Evolutionary conservation across 1,140 invertebrate genomes (phyloP), one percentile per base, ranked within the genome.

Genomic region (Trichonephila clavata): DNA sequence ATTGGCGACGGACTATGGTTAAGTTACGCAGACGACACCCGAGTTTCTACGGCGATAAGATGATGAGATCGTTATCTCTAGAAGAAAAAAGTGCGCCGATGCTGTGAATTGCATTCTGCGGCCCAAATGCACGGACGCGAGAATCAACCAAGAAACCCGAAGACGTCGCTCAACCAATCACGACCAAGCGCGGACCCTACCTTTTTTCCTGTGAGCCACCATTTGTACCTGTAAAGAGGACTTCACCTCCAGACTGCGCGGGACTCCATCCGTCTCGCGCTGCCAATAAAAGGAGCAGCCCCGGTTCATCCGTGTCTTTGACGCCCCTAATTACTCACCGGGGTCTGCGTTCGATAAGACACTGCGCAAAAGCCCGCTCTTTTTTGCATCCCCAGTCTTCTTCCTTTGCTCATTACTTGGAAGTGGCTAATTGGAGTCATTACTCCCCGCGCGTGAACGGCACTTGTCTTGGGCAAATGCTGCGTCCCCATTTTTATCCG

Each of bases 281-380:
- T 83, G 81, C 81, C 81, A 83, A 83, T 83, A 83, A 83, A 83
- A 83, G 32, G 43, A 50, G 81, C 18, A 20, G 71, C 24, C 81
- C 21, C 39, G 10, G 39, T 39, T 83, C 43, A 24, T 83, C 21
- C 81, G 39, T 83, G 81, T 83, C 32, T 83, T 50, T 83, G 81
- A 83, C 81, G 81, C 81, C 43, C 43, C 7, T 83, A 83, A 83
- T 83, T 83, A 83, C 81, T 83, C 81, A 83, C 43, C 43, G n/a
- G 43, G 32, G 10, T 1, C 50, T 7, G 43, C 81, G 27, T 21
- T 63, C 61, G 21, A 63, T 63, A 63, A 63, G 61, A 63, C 71
- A 77, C 71, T 16, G 14, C 71, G 24, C 7, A 16, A 27, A 21
- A 43, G 18, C 18, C 8, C 14, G 13, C 43, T 83, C 20, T 83